Evolutionary conservation across 2,888 invertebrate species (phyloP), one percentile per base, ranked within the genome.

Genomic region (Mesorhabditis spiculigera): DNA sequence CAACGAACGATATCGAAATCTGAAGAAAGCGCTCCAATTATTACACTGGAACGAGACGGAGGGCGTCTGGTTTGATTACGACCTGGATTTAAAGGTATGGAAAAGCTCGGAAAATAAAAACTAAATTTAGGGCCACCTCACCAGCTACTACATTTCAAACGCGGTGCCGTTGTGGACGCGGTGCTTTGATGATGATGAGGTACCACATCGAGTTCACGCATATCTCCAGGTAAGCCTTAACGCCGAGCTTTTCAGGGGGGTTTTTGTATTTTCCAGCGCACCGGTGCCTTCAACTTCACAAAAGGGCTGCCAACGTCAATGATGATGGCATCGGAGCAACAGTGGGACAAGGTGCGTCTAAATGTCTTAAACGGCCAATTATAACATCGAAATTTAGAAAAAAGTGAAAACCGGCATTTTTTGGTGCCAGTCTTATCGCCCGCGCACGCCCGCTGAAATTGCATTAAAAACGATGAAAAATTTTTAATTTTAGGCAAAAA

Each of bases 11-110:
- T 86, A 86, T 69, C 73, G 78, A 64, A 81, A 82, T 72, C 82
- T 83, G 62, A 86, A 85, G 69, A 44, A 65, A 50, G 90, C 90
- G 2, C 91, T 93, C 58, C 89, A 90, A 41, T 89, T 89, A 5
- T 89, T 93, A 1, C 87, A 93, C 10, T 94, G 93, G 92, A 89
- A 92, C 82, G 90, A 91, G 63, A 89, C 90, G 43, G 90, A 90
- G 67, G 92, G 92, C 0, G 81, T 84, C 89, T 91, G 85, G 85
- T 85, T 85, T 71, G 85, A 85, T 70, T 85, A 82, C 71, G 85
- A 85, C 71, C 68, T 85, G 10, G 83, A 83, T 65, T 71, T 65
- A 62, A 76, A 81, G 74, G 77, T 77, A 28, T n/a, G 16, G 10
- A 41, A 43, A 4, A 4, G 43, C 28, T 28, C 28, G 28, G 28